These are phyloP conservation scores for Neoniphon sammara DNA, from an alignment of 2,797 vertebrate species.

Conservation along the genomic window DNA sequence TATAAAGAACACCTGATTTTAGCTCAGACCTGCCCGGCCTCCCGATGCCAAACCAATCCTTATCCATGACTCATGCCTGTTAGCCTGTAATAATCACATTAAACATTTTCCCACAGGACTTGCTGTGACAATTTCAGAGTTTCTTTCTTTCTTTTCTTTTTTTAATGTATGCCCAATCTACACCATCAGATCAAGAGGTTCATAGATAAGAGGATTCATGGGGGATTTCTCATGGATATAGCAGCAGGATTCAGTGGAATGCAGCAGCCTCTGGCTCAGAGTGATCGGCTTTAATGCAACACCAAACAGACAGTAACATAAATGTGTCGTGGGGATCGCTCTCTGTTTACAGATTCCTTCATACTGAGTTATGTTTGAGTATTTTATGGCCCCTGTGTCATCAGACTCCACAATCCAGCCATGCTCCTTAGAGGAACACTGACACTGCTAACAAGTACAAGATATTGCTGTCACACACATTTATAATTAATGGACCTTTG, in stretches of 20 bases:
- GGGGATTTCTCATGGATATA: slow-evolving; percentile 26
- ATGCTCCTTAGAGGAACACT: slow-evolving; percentile 2
- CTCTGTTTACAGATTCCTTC: not conserved
- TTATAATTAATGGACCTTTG: not conserved
- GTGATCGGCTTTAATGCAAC: slow-evolving; percentile 4
- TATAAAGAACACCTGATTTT: slow-evolving; percentile 16
- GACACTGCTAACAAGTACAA: not conserved
- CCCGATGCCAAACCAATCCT: slow-evolving; percentile 34
- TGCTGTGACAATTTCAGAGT: not conserved
- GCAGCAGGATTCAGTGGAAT: not conserved
- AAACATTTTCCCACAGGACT: slow-evolving; percentile 25
- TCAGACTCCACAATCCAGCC: not conserved
- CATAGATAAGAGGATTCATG: not conserved
- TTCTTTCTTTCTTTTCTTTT: not conserved
- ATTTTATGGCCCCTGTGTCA: not conserved
- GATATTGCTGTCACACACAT: not conserved
- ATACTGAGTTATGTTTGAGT: not conserved
- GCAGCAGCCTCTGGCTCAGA: not conserved
- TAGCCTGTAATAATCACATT: slow-evolving; percentile 44
- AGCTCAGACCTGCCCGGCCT: slow-evolving; percentile 5
- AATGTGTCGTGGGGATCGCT: not conserved
- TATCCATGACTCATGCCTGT: slow-evolving; percentile 43
- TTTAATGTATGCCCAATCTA: slow-evolving; percentile 12
- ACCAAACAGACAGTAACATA: not conserved
- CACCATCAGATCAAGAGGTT: not conserved